Percentiles rank a stretch among this genome's conserved stretches.
These are phyloP conservation scores for Triplophysa bombifrons DNA, from an alignment of 2,797 vertebrate genomes.

Conservation along the genomic window DNA sequence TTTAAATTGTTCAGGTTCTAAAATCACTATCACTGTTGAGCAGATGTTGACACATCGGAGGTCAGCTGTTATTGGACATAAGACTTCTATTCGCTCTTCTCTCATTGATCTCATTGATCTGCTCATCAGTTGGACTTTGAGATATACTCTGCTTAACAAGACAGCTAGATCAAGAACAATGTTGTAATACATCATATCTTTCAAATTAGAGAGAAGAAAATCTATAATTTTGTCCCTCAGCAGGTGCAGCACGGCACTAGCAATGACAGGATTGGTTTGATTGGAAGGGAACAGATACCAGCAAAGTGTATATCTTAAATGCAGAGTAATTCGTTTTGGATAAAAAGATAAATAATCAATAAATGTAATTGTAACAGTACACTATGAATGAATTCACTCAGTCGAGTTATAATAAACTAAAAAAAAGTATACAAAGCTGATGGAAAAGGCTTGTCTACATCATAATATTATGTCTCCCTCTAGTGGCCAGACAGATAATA, in stretches of 20 bases:
- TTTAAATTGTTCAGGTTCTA: not conserved
- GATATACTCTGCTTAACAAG: conserved; percentile 32
- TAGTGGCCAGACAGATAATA: conserved; percentile 3
- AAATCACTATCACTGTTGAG: not conserved
- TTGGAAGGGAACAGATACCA: not conserved
- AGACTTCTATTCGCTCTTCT: conserved; percentile 13
- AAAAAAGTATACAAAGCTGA: not conserved
- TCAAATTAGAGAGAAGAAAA: not conserved
- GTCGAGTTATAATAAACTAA: not conserved
- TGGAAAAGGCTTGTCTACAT: not conserved
- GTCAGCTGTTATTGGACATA: conserved; percentile 34
- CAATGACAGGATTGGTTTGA: not conserved
- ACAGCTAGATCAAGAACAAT: conserved; percentile 18
- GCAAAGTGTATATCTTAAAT: not conserved
- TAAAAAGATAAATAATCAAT: too few relatives aligned
- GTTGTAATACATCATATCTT: not conserved
- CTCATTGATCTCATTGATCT: conserved; percentile 6
- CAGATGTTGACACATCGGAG: conserved; percentile 6
- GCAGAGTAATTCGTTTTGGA: not conserved
- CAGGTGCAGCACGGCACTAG: not conserved
- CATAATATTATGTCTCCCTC: conserved; percentile 20
- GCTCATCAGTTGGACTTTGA: conserved; percentile 6
- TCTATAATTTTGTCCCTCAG: not conserved
- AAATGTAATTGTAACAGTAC: not conserved
- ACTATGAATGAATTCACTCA: not conserved